Base-by-base conservation (phyloP, 2,797 vertebrate genomes). In the Poeciliopsis paucimaculata region DNA sequence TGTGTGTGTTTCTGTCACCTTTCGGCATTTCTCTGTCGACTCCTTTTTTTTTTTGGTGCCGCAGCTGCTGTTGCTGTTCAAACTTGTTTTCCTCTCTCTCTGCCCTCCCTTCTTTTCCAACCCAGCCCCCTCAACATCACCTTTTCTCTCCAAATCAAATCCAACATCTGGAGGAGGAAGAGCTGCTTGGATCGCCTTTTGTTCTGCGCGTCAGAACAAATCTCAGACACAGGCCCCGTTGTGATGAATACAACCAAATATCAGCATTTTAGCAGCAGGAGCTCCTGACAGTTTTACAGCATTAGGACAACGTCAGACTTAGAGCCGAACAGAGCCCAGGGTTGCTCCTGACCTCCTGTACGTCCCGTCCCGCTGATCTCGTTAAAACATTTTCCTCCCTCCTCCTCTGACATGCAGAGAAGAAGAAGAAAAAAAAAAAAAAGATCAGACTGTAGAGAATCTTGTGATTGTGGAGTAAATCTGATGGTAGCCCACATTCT, bases 71-170 rank as follows among this genome's bases (percentile, higher is more conserved):
- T 6, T 23, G 47, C 6, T 23, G 62, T 39, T 39, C 62, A 9
- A 23, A 9, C 62, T 66, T 39, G 62, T 34, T 64, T 20, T 64
- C 34, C 20, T 41, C 75, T n/a, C 60, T 46, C 18, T n/a, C 11
- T 5, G 47, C 11, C 5, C 26, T 12, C 12, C 12, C 23, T 28
- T 26, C 34, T 12, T 41, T 73, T 39, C 20, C 0, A 9, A 20
- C 80, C 82, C 60, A 77, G 36, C 79, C 85, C 88, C 86, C 84
- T 77, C 75, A 81, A 85, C 86, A 91, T 87, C 88, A 88, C 86
- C 89, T 91, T 93, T 93, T 93, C 92, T 83, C 89, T 88, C 92
- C 68, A 49, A 91, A 93, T 93, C 90, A 92, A 89, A 83, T 89
- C 92, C 90, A 93, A 92, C 92, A 92, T 93, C 90, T 92, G 90